Evolutionary conservation across 2,113 vertebrate genomes (phyloP), one percentile per base, ranked within the genome.

Genomic region (Todiramphus saurophagus): DNA sequence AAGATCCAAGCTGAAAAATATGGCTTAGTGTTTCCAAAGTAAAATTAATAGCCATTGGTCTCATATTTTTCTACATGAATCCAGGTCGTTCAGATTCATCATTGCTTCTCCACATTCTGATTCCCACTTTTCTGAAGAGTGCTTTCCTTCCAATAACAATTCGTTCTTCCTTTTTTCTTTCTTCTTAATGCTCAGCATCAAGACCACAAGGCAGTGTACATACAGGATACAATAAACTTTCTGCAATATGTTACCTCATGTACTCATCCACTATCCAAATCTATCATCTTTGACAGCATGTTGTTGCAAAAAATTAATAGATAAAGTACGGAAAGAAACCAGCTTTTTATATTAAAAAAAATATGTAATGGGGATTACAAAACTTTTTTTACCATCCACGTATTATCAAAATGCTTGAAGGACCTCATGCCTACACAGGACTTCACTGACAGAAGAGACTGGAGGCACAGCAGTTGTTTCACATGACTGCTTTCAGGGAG

Each of bases 61-160:
- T 70, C 0, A 0, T 46, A 21, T 35, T 77, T 56, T 64, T 44
- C 21, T 41, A 46, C 1, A 1, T 41, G 25, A 66, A 60, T 77
- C n/a, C 48, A 50, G 31, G 11, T 73, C 58, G 35, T 80, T 75
- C 35, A 87, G 30, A 60, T 35, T 78, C 15, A 7, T 66, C 21
- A 16, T 27, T 74, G 14, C 30, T 86, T 87, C n/a, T 60, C 39
- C 44, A 58, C 9, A 23, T 70, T 21, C 37, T 33, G 10, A 74
- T 39, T 68, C 59, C 39, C 60, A 18, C 16, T 69, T 89, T 82
- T 56, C 35, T 86, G 70, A 78, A 82, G 17, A 78, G 9, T 41
- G 28, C 21, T 73, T 87, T 70, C 51, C 39, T 78, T 89, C 44
- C 24, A 63, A 25, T 24, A 80, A 35, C 9, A 46, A 24, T 68